Evolutionary conservation across 2,113 vertebrate genomes (phyloP), one percentile per base, ranked within the genome.

Genomic region (Paramormyrops kingsleyae): DNA sequence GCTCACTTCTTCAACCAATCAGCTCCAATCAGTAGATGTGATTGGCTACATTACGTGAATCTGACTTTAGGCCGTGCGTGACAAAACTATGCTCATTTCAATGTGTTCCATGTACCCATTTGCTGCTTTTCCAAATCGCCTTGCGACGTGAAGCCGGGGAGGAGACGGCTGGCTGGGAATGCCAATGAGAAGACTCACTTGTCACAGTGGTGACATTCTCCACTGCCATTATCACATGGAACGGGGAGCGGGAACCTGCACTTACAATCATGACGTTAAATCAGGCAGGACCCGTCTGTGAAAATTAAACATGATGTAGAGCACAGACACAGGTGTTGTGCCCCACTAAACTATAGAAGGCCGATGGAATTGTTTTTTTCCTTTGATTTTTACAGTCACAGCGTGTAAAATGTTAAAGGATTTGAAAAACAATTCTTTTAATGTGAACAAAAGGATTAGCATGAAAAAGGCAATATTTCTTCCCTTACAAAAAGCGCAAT

Each of bases 381-480:
- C 83, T 49, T 35, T 80, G 74, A 84, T 87, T 87, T 87, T 87
- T 87, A 53, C 15, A 87, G 49, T 19, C 27, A 35, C 85, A 87
- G 50, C 50, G 10, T 19, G 15, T 35, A 27, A 53, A 87, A 87
- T 87, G 50, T 87, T 52, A 39, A 87, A 53, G 85, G 85, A 87
- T 52, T 52, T 52, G 44, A 44, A n/a, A n/a, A 84, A 47, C 83
- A 84, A 84, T 84, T 84, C 21, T 24, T 44, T 46, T 24, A 84
- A 47, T 46, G 42, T 84, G 83, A 84, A 24, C 42, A 84, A 84
- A 44, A 84, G 44, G 24, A 84, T 84, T 46, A 84, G 39, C 44
- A 47, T 46, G 21, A 46, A 46, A 84, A 44, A 84, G 4, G 39
- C 44, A 84, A 46, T 84, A 46, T 84, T 84, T 46, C 8, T 47